Evolutionary conservation across 2,113 vertebrate species (phyloP), one percentile per base, ranked within the genome.

Genomic region (Mola mola): DNA sequence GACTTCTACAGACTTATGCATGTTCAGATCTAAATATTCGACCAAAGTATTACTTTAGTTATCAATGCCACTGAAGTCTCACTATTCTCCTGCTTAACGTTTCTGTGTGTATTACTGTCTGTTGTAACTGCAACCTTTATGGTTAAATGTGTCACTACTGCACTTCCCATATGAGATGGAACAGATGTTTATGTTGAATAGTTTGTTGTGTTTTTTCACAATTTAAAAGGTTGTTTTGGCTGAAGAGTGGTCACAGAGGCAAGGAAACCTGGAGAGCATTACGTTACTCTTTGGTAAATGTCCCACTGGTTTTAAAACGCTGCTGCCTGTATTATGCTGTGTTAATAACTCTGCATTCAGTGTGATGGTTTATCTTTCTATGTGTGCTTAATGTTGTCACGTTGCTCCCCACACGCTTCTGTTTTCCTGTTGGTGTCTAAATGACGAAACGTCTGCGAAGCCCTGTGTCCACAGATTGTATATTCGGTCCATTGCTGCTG

Each of bases 11-110:
- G 26, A 59, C 6, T 75, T 65, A 69, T 11, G 63, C 72, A 69
- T 79, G 82, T 59, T 56, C 16, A 61, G 44, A 28, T 75, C 57
- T 81, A 71, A 71, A 74, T 79, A 75, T 72, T 9, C 17, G 65
- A 75, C 72, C 63, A 81, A 75, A 73, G 66, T 38, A 25, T 26
- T 40, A 28, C 37, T 70, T 59, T 33, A 25, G 41, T 61, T 52
- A 52, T 33, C 24, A 40, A 52, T 56, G 55, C 44, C 58, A 66
- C 34, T 51, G 20, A 63, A 69, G 64, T 83, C 55, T 72, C 72
- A 71, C 36, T 56, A 43, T 62, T 72, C n/a, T n/a, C 29, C 29
- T 55, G 47, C 58, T 69, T n/a, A n/a, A 59, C 66, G 48, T 34
- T 58, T 20, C 53, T 59, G 48, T 72, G 12, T 37, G 38, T 71